Evolutionary conservation across 2,797 vertebrate genomes (phyloP), one percentile per base, ranked within the genome.

Genomic region (Enteromius afrohamiltoni): DNA sequence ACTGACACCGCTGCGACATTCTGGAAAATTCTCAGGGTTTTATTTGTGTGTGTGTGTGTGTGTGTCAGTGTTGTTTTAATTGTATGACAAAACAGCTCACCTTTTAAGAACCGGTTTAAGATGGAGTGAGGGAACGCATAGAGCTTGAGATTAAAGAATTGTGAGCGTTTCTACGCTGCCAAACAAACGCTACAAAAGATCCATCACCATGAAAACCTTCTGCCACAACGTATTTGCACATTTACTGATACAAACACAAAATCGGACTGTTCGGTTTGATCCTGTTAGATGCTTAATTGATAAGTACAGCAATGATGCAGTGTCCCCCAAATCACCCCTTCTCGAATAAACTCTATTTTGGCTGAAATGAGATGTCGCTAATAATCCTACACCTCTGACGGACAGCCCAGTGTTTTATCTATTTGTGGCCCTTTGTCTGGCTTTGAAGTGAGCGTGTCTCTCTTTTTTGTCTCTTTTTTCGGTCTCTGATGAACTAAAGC

Each of bases 371-470:
- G 82, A 84, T 70, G 85, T 83, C 58, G 76, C 64, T 88, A 88
- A 83, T 86, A 86, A 88, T 83, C 76, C 79, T 77, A 64, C 71
- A 85, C 78, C 80, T 86, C 55, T 88, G 76, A 89, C 49, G 80
- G 87, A 88, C 88, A 80, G 85, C 80, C 37, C 65, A 19, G 81
- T 71, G 87, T 80, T 86, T 90, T 83, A 89, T 88, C 88, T 88
- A 85, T 86, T 88, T 89, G 87, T 42, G 85, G 85, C 82, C 82
- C 83, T 89, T 88, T 89, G 85, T 88, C 86, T 88, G 69, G 78
- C 87, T 89, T 88, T 87, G 83, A 88, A 83, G 88, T 77, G 67
- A 77, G 83, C 79, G 74, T 85, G 65, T 83, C 51, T 83, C 31
- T 77, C 49, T 79, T 34, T 79, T 79, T 17, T 53, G 47, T 74